Evolutionary conservation across 2,888 invertebrate species (phyloP), one percentile per base, ranked within the genome.

Genomic region (Caenorhabditis zanzibari): DNA sequence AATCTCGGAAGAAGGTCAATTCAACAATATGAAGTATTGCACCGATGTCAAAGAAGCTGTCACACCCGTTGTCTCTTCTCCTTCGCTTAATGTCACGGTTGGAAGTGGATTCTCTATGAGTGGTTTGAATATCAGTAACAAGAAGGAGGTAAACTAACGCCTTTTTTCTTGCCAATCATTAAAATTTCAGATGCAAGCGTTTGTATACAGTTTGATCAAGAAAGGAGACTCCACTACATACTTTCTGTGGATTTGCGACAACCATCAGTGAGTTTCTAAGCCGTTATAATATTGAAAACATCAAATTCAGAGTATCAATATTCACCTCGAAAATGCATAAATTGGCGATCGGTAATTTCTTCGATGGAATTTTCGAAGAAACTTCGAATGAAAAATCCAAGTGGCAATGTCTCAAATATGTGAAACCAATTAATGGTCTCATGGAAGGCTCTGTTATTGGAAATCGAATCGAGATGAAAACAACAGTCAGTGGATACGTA

Each of bases 241-340:
- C 26, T 59, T 32, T 24, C 14, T 72, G 24, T 72, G 72, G 72
- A 59, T 72, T 16, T 72, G 72, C 35, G 72, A 73, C 24, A 35
- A 47, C 16, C 56, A 59, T 1, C 22, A 49, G 72, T 72, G 7
- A 59, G 71, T 28, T 26, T 47, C 28, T 3, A 16, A 24, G 22
- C n/a, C n/a, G n/a, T n/a, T n/a, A n/a, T n/a, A n/a, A n/a, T 22
- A 12, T n/a, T n/a, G 10, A 47, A 47, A 19, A n/a, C n/a, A n/a
- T n/a, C n/a, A n/a, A n/a, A n/a, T 49, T 72, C 16, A 72, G 72
- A 49, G 2, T 32, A 12, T 47, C 49, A 19, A 44, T 47, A 5
- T 72, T 72, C 49, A 6, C 32, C 2, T 72, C 72, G 32, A 59
- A 44, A 19, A 24, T 4, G 0, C 59, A 72, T 35, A 26, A 22